Base-by-base conservation (phyloP, 1,140 invertebrate species). In the Drosophila equinoxialis region DNA sequence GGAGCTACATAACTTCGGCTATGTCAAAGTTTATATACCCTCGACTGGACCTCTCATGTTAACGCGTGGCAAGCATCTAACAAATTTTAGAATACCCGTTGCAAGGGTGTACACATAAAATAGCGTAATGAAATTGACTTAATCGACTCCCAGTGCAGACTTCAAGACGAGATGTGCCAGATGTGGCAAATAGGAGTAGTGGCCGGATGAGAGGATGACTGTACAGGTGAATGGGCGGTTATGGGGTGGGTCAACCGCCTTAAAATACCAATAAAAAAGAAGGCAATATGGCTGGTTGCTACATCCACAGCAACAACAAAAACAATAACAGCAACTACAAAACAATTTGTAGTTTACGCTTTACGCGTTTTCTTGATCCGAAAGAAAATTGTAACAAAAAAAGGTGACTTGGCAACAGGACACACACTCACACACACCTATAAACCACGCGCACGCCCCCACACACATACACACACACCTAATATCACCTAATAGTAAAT, bases 261-360 rank as follows among this genome's bases (percentile, higher is more conserved):
- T 71, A 71, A 79, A 79, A 73, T 83, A 73, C 62, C 83, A 87
- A 87, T 87, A 87, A 89, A 87, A 83, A 79, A 77, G 76, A 83
- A 87, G 84, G 79, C 83, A 86, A 89, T 86, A 87, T 51, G 45
- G 81, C 68, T 79, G 37, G 83, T 73, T 72, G 68, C 74, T 20
- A 33, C 51, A 80, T 45, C 59, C 80, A 39, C 51, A 48, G 26
- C 11, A 59, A 39, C 55, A 57, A 51, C 67, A 77, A 77, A 33
- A 70, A 39, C 61, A 78, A 54, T 64, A 72, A 68, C 58, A 41
- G 55, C 75, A 79, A 73, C 75, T 73, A 73, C 69, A 79, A 86
- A 81, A 86, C 83, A 87, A 83, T 87, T 89, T 84, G 81, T 87
- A 84, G 80, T 87, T 87, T 79, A 86, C 76, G 83, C 76, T 83